Conservation (phyloP, 2,113 vertebrate genomes). For the Caranx melampygus region DNA sequence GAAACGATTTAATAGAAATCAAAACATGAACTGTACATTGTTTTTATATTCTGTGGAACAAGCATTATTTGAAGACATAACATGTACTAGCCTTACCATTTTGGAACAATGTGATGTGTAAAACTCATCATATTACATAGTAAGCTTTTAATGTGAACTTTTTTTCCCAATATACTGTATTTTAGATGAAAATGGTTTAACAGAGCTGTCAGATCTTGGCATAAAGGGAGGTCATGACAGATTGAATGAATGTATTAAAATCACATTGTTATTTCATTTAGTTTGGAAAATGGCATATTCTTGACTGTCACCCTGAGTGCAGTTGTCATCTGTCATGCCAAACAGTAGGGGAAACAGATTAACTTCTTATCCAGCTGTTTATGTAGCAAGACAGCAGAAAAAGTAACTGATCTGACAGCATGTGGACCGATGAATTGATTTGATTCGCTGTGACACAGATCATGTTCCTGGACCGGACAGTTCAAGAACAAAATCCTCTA, state of each 20-base stretch:
- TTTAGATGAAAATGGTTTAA: neutral
- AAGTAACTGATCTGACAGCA: neutral
- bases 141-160: neutral
- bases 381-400: neutral
- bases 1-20: neutral
- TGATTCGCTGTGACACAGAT: neutral
- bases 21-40: neutral
- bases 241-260: neutral
- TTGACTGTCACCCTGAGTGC: neutral
- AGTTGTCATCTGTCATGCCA: neutral
- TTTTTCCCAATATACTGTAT: neutral
- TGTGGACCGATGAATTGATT: neutral
- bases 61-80: neutral
- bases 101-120: neutral
- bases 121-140: neutral
- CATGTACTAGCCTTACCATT: neutral
- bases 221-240: neutral
- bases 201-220: neutral
- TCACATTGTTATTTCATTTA: neutral
- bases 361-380: neutral
- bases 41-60: neutral
- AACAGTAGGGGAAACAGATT: neutral
- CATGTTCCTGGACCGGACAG: neutral
- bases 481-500: neutral
- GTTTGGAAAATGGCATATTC: neutral